Conservation (phyloP, 2,888 invertebrate genomes). For the Epistrophella euchroma region DNA sequence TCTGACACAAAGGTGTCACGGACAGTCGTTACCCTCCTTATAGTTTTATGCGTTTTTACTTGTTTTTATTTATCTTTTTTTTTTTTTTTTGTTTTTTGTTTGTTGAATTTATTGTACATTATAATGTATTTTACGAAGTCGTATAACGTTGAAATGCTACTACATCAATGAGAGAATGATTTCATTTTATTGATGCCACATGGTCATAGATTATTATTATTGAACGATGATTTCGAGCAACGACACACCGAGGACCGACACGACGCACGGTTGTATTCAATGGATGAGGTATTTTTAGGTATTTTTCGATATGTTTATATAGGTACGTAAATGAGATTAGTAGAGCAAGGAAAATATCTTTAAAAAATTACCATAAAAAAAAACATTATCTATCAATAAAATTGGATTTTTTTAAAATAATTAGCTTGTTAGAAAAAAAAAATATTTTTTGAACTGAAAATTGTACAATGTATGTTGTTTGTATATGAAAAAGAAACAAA, state of each 20-base stretch:
- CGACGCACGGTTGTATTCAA: not conserved
- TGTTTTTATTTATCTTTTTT: not conserved
- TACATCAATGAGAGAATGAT: conserved; percentile 30
- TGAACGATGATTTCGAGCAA: not conserved
- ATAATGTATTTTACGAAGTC: not conserved
- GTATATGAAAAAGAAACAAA: not conserved
- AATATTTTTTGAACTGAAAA: not conserved
- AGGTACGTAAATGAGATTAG: conserved; percentile 3
- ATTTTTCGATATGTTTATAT: not conserved
- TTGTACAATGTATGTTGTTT: not conserved
- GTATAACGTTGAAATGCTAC: conserved; percentile 7
- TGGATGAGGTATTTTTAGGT: conserved; percentile 5
- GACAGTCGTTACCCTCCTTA: conserved; percentile 72
- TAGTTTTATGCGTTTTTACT: conserved; percentile 31
- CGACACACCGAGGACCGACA: not conserved
- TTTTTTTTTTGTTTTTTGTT: conserved; percentile 18
- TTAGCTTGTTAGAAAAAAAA: not conserved
- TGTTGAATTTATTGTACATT: not conserved
- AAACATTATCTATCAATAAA: not conserved
- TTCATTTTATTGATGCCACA: conserved; percentile 61
- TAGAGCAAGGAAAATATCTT: conserved; percentile 13
- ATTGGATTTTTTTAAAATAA: not conserved
- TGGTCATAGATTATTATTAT: conserved; percentile 40
- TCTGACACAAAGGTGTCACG: conserved; percentile 75
- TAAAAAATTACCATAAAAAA: conserved; percentile 7